Evolutionary conservation across 1,140 invertebrate species (phyloP), one percentile per base, ranked within the genome.

Genomic region (Drosophila teissieri): DNA sequence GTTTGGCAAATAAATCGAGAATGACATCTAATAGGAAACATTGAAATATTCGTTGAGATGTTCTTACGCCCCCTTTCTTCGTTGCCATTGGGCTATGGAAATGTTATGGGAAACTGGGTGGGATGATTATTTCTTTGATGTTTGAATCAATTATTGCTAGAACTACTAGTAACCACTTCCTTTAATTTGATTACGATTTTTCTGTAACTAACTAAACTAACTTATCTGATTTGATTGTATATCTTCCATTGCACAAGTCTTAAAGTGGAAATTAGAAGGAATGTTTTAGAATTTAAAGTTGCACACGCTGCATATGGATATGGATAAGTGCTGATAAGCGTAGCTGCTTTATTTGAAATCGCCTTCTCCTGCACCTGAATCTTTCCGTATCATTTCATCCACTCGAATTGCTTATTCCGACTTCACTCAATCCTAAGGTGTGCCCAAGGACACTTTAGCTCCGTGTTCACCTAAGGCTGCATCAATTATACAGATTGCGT

Each of bases 401-500:
- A 63, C 54, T 42, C 39, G 67, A 82, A 82, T 82, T 67, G 79
- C 68, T 82, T 42, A 63, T 42, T 63, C 54, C 7, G 14, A 24
- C 53, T 34, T 19, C 52, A 54, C 52, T 54, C 52, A 39, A 22
- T n/a, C 34, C 36, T 4, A 17, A 12, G 52, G 52, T 12, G 40
- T 15, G 15, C 37, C 37, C 56, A 24, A 61, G 61, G 56, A 61
- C n/a, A 31, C 24, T 24, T 45, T 42, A 36, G 37, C 27, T 17
- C 1, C 31, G 45, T 45, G 54, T 55, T 53, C 56, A 48, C 55
- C 40, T 44, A 46, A 31, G 76, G 55, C 60, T 63, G 73, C 82
- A 75, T 84, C 78, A 84, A 84, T 84, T 84, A 84, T 86, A 84
- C 81, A 74, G 78, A 84, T 84, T 80, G 78, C 58, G 42, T 46